Conservation (phyloP, 2,113 vertebrate genomes). For the Haliaeetus leucogaster region DNA sequence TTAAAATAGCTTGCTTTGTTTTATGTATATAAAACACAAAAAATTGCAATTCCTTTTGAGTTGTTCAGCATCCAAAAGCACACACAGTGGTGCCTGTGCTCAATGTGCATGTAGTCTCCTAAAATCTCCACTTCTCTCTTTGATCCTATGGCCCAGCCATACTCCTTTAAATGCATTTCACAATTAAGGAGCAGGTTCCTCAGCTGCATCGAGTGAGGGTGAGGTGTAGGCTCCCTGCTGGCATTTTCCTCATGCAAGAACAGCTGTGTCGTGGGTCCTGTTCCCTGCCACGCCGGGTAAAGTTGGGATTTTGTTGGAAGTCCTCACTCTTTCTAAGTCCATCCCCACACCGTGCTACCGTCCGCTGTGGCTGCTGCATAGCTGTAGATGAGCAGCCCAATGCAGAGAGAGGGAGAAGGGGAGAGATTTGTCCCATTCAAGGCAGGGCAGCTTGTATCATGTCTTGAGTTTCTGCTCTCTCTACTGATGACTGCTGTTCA, state of each 20-base stretch:
- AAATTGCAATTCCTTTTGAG: neutral
- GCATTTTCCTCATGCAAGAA: rapidly evolving
- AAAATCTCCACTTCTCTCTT: neutral
- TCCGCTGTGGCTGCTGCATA: neutral
- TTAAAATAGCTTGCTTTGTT: neutral
- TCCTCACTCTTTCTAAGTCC: neutral
- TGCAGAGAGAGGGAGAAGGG: neutral
- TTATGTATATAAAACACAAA: neutral
- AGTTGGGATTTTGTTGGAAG: neutral
- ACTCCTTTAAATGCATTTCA: neutral
- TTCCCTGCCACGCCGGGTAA: neutral
- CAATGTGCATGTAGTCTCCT: rapidly evolving
- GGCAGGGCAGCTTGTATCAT: too few species aligned
- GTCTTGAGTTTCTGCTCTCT: neutral
- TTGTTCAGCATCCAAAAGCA: neutral
- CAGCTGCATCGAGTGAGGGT: rapidly evolving
- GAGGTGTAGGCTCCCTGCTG: neutral
- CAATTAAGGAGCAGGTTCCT: neutral
- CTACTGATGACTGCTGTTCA: rapidly evolving
- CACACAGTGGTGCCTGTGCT: neutral
- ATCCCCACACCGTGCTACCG: rapidly evolving
- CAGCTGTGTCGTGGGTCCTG: rapidly evolving
- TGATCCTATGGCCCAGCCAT: too few species aligned
- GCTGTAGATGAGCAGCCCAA: neutral
- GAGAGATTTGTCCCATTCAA: rapidly evolving